Conservation (phyloP, 2,888 invertebrate species). For the Athripsodes cinereus region DNA sequence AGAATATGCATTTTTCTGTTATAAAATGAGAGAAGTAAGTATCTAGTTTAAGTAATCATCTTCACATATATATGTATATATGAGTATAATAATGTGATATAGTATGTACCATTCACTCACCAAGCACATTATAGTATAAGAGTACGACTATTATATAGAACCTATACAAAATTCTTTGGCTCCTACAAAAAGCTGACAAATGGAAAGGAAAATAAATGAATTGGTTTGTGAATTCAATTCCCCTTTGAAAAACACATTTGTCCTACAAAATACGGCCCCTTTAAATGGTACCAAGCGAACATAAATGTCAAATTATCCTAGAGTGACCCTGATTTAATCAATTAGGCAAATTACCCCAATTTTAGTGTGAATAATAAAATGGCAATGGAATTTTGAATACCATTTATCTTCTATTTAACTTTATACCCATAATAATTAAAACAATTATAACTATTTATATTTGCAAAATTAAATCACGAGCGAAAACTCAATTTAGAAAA, state of each 20-base stretch:
- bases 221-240: slow-evolving; percentile 1
- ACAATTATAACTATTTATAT: too few relatives aligned
- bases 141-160: not conserved
- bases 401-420: not conserved
- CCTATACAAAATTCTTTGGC: not conserved
- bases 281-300: not conserved
- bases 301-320: slow-evolving; percentile 14
- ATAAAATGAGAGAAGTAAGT: too few relatives aligned
- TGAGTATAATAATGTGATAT: too few relatives aligned
- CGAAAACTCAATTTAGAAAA: too few relatives aligned
- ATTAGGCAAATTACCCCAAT: slow-evolving; percentile 16
- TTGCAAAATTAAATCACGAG: too few relatives aligned
- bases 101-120: too few relatives aligned
- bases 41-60: too few relatives aligned
- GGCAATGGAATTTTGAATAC: not conserved
- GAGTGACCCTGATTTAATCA: slow-evolving; percentile 16
- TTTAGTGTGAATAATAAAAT: slow-evolving; percentile 6
- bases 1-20: too few relatives aligned
- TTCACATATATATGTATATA: too few relatives aligned
- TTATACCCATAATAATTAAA: too few relatives aligned
- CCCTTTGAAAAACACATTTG: slow-evolving; percentile 1
- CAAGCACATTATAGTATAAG: not conserved
- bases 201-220: slow-evolving; percentile 2
- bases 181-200: not conserved
- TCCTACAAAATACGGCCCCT: not conserved